Percentiles rank a stretch among this genome's conserved stretches.
These are phyloP conservation scores for Cerastis rubricosa DNA, from an alignment of 2,888 invertebrate genomes.

Conservation along the genomic window DNA sequence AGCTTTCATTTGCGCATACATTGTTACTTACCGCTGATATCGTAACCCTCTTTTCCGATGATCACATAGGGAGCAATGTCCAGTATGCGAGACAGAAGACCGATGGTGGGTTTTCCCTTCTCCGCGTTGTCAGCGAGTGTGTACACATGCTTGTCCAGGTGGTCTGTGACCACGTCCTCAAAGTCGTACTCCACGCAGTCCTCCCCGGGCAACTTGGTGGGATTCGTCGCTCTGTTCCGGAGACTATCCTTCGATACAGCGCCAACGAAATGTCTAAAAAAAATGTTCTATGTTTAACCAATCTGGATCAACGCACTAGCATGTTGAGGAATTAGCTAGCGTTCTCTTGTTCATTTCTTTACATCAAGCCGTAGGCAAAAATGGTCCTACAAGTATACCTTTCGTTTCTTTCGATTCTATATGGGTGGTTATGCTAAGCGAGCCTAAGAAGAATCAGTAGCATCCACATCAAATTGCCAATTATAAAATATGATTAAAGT, in stretches of 20 bases:
- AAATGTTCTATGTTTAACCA: neutral
- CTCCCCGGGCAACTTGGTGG: constrained; percentile 63
- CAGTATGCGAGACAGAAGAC: constrained; percentile 93
- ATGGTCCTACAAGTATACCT: neutral
- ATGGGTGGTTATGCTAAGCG: neutral
- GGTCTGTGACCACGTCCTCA: constrained; percentile 78
- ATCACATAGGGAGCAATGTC: constrained; percentile 94
- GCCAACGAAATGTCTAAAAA: constrained; percentile 66
- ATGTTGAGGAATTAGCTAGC: neutral
- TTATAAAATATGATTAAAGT: neutral
- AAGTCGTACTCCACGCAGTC: constrained; percentile 89
- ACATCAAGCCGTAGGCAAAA: neutral
- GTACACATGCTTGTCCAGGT: constrained; percentile 92
- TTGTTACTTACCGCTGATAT: constrained; percentile 37
- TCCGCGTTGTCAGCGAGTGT: constrained; percentile 80
- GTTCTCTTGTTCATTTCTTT: neutral
- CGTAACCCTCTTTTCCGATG: constrained; percentile 79
- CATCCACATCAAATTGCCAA: neutral
- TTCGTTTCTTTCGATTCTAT: too few species aligned
- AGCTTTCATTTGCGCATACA: neutral
- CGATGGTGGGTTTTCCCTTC: constrained; percentile 88
- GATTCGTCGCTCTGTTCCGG: constrained; percentile 83
- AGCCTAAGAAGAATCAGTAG: neutral
- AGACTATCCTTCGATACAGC: constrained; percentile 84
- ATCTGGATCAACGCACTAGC: neutral